Evolutionary conservation across 2,888 invertebrate species (phyloP), one percentile per base, ranked within the genome.

Genomic region (Labia minor): DNA sequence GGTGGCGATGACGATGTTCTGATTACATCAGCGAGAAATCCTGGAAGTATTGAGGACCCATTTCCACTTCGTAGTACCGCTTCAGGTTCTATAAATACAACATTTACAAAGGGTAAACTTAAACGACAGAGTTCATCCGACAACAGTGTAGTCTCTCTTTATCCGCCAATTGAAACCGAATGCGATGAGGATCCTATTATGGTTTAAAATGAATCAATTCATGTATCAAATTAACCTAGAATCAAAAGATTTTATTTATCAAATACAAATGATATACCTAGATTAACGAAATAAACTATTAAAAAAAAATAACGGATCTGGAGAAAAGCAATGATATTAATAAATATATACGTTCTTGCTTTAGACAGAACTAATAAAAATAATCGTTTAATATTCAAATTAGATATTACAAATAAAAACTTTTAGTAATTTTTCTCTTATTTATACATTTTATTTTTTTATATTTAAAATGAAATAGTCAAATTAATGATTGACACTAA

Each of bases 121-220:
- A 78, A 77, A 72, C 74, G 78, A 68, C 79, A 79, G 72, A 74
- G 77, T 21, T 79, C 79, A 18, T 77, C 78, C 1, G 79, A 79
- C 67, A 75, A 76, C 37, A 75, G 75, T 69, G 76, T 77, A 65
- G 70, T 73, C 20, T 71, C 72, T 26, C 65, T 71, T 49, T 72
- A 72, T 66, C 72, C 71, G 19, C 71, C 71, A 65, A 71, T 71
- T 61, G 71, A 72, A 64, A 70, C 73, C 26, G 75, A 75, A 67
- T 73, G 73, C 63, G 76, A 77, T 69, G 76, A 76, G 69, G 76
- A 76, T 68, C 75, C 76, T 19, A 76, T 77, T 66, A 76, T 77
- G 76, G 77, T 77, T 64, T 76, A 70, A 74, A 68, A 20, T 26
- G 10, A 21, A 65, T 62, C 19, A 16, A 19, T 66, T 66, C 19